Evolutionary conservation across 1,140 invertebrate genomes (phyloP), one percentile per base, ranked within the genome.

Genomic region (Lethrus apterus): DNA sequence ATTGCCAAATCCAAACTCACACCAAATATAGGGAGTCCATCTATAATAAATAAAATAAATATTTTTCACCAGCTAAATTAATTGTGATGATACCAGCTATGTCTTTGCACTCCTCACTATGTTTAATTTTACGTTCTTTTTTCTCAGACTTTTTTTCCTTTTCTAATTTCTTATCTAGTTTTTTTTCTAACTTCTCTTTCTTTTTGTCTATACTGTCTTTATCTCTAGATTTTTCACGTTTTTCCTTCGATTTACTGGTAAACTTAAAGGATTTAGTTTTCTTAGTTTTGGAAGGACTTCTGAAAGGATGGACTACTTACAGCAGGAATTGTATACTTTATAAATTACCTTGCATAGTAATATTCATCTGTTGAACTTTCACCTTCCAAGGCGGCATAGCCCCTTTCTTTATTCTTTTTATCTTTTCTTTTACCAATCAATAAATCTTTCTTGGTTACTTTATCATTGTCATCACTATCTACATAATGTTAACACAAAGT

Each of bases 221-320:
- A 53, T 89, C 85, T 44, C 83, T 75, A 0, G 83, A 84, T 61
- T 89, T 87, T 60, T 89, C 84, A 29, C 86, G 72, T 60, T 89
- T 89, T 50, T 89, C 85, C 57, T 89, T 88, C 52, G 81, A 84
- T 58, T 88, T 89, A 14, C 83, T 79, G 11, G 83, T 77, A 62
- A 91, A 90, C 68, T 90, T 91, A 59, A 93, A 93, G 4, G 87
- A 78, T 68, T 91, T 92, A n/a, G 82, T 81, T 65, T 93, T 94
- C 65, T 93, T 93, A 23, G 77, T 77, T 72, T 93, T 93, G 11
- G 84, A 89, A 29, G 90, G 89, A 73, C 89, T 93, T 69, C 87
- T 91, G 48, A 48, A 52, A 38, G 40, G 23, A 46, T 21, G n/a
- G 41, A 29, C n/a, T 23, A 40, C 41, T 23, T 23, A 18, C 20